Percentiles rank a stretch among this genome's conserved stretches.
phyloP scores from a whole-genome alignment of 2,797 vertebrate species.

The Fistularia tabacaria region DNA sequence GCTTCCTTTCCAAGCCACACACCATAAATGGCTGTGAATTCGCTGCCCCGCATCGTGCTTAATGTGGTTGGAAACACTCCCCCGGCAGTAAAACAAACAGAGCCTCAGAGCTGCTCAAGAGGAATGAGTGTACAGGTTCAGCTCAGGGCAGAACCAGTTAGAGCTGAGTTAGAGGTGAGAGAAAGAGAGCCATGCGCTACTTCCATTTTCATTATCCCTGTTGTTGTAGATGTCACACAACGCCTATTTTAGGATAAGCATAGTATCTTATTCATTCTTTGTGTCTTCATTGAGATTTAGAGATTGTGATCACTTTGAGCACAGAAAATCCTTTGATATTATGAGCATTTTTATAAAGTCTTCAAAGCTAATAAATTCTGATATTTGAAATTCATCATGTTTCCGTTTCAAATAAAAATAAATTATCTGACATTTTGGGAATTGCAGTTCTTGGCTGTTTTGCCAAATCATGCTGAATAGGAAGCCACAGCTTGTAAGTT shows the following conservation, averaged over 20 bases:
- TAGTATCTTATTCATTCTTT: no score
- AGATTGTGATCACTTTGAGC: no score
- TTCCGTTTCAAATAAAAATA: no score
- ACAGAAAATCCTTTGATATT: no score
- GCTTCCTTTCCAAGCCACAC: constrained; percentile 35
- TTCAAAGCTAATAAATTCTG: no score
- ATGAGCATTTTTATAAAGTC: no score
- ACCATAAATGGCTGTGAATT: constrained; percentile 63
- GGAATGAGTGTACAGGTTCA: constrained; percentile 22
- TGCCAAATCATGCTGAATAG: no score
- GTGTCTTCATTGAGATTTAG: no score
- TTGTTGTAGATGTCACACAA: neutral
- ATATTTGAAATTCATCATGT: no score
- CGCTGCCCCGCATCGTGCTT: constrained; percentile 17
- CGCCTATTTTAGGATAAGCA: neutral
- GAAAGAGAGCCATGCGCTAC: neutral
- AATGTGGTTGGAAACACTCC: constrained; percentile 52
- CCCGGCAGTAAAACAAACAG: constrained; percentile 49
- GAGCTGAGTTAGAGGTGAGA: neutral
- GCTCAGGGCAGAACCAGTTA: neutral
- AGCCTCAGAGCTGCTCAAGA: constrained; percentile 23
- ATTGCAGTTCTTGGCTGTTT: no score
- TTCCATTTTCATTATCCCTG: neutral
- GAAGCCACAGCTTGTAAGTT: no score
- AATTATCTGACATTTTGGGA: no score